Base-by-base conservation (phyloP, 2,113 vertebrate genomes). In the Suncus etruscus region DNA sequence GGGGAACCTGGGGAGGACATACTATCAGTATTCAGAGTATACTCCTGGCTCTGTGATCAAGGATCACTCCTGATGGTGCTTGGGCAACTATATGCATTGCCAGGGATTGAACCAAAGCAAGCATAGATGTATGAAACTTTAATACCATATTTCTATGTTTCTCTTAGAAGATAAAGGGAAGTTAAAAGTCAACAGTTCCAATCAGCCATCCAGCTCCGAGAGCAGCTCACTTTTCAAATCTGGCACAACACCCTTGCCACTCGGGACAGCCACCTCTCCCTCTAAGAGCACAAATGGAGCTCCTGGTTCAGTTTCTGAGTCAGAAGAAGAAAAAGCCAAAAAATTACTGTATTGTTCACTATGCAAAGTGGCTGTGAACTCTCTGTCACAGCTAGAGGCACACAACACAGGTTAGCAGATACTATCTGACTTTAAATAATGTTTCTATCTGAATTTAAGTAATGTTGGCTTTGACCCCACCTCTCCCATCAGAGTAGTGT, bases 321-420 rank as follows among this genome's bases (percentile, higher is more conserved):
- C 98, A 0, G 99, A 99, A 97, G 99, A 99, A 97, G 99, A 99
- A 97, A 99, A 99, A 97, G 99, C 99, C 48, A 99, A 99, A 97
- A 99, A 99, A 97, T 97, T 99, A 78, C 98, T 99, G 89, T 99
- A 99, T 94, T 99, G 99, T 97, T 99, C 99, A 9, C 98, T 99
- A 95, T 99, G 99, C 97, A 99, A 99, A 98, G 99, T 99, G 74
- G 99, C 99, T 47, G 99, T 99, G 97, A 99, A 99, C 97, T 99
- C 99, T 1, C 97, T 99, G 94, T 99, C 99, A 68, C 99, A 99
- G 97, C 97, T 99, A 94, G 99, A 99, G 97, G 99, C 99, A 51
- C 99, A 99, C 96, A 99, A 99, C 94, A 99, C 98, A 98, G 99
- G 99, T 99, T 86, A 93, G 96, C 88, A 8, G 39, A 50, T 48